Evolutionary conservation across 1,140 invertebrate species (phyloP), one percentile per base, ranked within the genome.

Genomic region (Druon quercuslanigerum): DNA sequence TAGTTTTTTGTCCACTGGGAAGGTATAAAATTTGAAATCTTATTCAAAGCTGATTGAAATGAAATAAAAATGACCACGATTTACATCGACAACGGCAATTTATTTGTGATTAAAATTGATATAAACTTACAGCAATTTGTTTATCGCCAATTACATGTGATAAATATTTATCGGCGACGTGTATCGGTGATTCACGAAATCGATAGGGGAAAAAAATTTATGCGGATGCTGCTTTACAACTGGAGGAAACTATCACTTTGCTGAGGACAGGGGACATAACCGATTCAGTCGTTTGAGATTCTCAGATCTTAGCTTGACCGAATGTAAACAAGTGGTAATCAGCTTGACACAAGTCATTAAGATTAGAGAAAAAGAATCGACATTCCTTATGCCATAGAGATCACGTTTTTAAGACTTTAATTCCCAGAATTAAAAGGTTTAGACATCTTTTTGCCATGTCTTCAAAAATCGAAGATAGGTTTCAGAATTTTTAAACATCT

Each of bases 291-390:
- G 57, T 50, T 76, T 76, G 56, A 82, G 81, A 80, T 77, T 82
- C 76, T 76, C 54, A 75, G 50, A 72, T 73, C 75, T 71, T 70
- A 54, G 72, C 50, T 71, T 77, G 72, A 77, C 74, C 54, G 78
- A 83, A 86, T 87, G 87, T 88, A 87, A 88, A 88, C 87, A 88
- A 86, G 86, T 33, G 77, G 79, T 87, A 88, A 88, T 87, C 86
- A 85, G 85, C 81, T 77, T 72, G 84, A 88, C 87, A 88, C 80
- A 82, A 84, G 82, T 81, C 86, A 85, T 88, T 88, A 87, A 88
- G 87, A 87, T 88, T 88, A 88, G 83, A 79, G 52, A 79, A 72
- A 9, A 11, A 79, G 78, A 74, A 75, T 54, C 56, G 78, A 77
- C 78, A 78, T 71, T 76, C 76, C 56, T 77, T 79, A 82, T 82